These are phyloP conservation scores for Stenolophus ochropezus DNA, from an alignment of 2,888 invertebrate genomes.

Conservation along the genomic window DNA sequence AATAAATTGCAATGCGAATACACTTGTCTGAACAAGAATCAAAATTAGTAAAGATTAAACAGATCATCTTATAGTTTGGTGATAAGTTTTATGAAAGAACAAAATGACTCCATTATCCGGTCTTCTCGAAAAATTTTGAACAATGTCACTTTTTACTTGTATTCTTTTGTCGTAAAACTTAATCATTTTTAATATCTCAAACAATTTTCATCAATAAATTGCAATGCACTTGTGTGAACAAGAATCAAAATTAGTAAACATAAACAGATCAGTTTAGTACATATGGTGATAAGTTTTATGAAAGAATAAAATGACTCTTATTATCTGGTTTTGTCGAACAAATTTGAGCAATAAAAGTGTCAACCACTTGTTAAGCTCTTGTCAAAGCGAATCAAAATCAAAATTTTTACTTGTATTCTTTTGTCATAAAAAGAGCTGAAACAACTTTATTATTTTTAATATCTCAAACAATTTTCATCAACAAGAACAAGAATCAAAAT, in stretches of 20 bases:
- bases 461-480: too few species aligned
- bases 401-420: background rate
- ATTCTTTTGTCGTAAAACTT: too few species aligned
- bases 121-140: background rate
- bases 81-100: too few species aligned
- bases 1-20: background rate
- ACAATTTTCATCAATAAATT: background rate
- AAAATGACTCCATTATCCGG: background rate
- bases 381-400: background rate
- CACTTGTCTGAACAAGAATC: background rate
- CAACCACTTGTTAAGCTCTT: constrained; percentile 3
- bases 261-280: background rate
- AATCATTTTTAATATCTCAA: background rate
- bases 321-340: background rate
- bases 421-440: too few species aligned
- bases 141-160: constrained; percentile 27
- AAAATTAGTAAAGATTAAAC: background rate
- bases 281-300: background rate
- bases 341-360: constrained; percentile 9
- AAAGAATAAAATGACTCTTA: background rate
- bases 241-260: background rate
- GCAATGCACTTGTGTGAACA: background rate
- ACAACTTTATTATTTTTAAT: too few species aligned
- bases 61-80: background rate
- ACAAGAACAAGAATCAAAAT: too few species aligned